phyloP scores from a whole-genome alignment of 2,113 vertebrate genomes.

The human (Homo sapiens) region GRCh38 chr7:92794501-92795000 shows the following conservation, averaged over 20 bases:
- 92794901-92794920: constrained; percentile 37
- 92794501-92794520: background rate
- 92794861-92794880: constrained; percentile 63
- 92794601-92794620: background rate
- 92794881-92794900: constrained; percentile 71
- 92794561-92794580: background rate
- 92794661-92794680: background rate
- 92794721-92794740: background rate
- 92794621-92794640: background rate
- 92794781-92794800: background rate
- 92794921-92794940: constrained; percentile 57
- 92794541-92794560: background rate
- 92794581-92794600: background rate
- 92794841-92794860: constrained; percentile 48
- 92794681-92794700: background rate
- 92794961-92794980: constrained; percentile 43
- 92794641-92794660: background rate
- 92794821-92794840: constrained; percentile 57
- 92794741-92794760: background rate
- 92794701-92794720: background rate
- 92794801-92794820: constrained; percentile 30
- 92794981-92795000: constrained; percentile 43
- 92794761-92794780: constrained; percentile 27
- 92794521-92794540: background rate
- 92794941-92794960: constrained; percentile 61